Base-by-base conservation (phyloP, 23 tunicate genomes). In the Ciona savignyi region DNA sequence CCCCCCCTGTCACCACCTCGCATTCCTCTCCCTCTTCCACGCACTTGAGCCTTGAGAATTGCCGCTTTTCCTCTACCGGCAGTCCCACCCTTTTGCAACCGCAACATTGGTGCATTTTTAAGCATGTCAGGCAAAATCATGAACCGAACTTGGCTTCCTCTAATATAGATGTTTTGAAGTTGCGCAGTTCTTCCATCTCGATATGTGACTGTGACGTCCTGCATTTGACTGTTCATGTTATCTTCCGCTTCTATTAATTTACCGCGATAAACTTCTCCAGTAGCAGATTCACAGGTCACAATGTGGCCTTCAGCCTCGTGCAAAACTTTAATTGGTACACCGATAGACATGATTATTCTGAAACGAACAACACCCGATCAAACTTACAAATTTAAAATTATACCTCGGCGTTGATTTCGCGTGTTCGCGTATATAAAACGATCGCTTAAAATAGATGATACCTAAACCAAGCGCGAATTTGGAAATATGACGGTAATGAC, bases 241-340 rank as follows among this genome's bases (percentile, higher is more conserved):
- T 94, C 99, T 79, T 94, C 99, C 33, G 99, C 99, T 87, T 94
- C 99, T 29, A 94, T 83, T 0, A 94, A 66, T 64, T 94, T 94
- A 66, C 99, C 99, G 35, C 99, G 79, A 66, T 86, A 94, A 11
- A 94, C 95, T 79, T 94, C 99, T 29, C 99, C 99, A 0, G 86
- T 49, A 6, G 90, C 83, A 0, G 99, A 66, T 82, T 94, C 99
- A 78, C 95, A 87, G 28, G 99, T 94, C 27, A 94, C 68, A 63
- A 94, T 70, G 68, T 94, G 99, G 72, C 99, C 95, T 83, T 94
- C 99, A 2, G 99, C 99, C 74, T 94, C 99, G 70, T 94, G 99
- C 65, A 94, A 85, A 35, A 94, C 99, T 79, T 94, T 94, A 24
- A 94, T 85, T 1, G 99, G 99, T 0, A 94, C 85, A 51, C 99